These are phyloP conservation scores for Drosophila acutilabella DNA, from an alignment of 2,888 invertebrate genomes.

Conservation along the genomic window DNA sequence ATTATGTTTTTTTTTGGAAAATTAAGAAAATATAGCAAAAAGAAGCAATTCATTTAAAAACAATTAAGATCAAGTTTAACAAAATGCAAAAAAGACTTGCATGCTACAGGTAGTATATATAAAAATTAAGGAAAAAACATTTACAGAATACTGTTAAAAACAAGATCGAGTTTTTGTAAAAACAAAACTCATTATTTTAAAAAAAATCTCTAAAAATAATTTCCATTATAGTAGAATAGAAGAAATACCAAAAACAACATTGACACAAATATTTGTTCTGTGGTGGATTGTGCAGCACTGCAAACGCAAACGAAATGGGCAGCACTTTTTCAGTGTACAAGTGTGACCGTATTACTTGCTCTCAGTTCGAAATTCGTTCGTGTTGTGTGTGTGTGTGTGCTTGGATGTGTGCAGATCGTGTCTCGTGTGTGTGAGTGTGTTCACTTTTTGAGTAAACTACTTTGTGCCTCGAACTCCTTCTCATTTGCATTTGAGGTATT, in stretches of 20 bases:
- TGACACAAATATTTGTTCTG: constrained; percentile 37
- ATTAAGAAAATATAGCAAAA: constrained; percentile 27
- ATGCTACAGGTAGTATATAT: constrained; percentile 51
- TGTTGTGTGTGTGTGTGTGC: constrained; percentile 24
- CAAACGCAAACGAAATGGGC: constrained; percentile 75
- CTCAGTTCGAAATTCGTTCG: background rate
- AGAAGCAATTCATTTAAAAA: constrained; percentile 21
- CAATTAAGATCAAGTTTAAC: constrained; percentile 31
- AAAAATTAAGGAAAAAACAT: constrained; percentile 54
- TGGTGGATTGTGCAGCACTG: constrained; percentile 62
- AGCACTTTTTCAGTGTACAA: constrained; percentile 51
- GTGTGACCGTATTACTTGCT: constrained; percentile 29
- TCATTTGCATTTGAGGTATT: constrained; percentile 77
- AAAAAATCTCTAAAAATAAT: constrained; percentile 55
- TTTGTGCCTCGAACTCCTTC: constrained; percentile 81
- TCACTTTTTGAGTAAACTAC: constrained; percentile 74
- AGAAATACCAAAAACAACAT: constrained; percentile 44
- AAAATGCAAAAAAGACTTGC: constrained; percentile 69
- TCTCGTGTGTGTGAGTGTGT: constrained; percentile 28
- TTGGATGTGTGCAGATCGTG: constrained; percentile 3
- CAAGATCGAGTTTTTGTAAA: constrained; percentile 41
- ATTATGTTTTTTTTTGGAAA: constrained; percentile 28
- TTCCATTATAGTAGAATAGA: constrained; percentile 27
- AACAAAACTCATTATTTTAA: constrained; percentile 21
- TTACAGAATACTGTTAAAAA: constrained; percentile 74